Base-by-base conservation (phyloP, 1,140 invertebrate species). In the Pachypeltis micranthus region DNA sequence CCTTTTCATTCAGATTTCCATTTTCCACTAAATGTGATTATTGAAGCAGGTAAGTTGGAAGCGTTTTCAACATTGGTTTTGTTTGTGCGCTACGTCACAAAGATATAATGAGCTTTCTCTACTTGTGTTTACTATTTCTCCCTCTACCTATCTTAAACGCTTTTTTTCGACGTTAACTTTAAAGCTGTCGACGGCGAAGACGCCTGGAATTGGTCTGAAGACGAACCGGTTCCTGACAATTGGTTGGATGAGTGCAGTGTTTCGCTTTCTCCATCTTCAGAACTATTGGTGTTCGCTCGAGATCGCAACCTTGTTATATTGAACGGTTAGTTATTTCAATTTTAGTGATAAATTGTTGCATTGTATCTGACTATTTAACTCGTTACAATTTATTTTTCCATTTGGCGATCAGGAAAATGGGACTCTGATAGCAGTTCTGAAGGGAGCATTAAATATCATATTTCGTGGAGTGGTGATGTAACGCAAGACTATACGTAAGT, bases 181-280 rank as follows among this genome's bases (percentile, higher is more conserved):
- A n/a, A 21, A 59, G 57, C 12, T 51, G 16, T 44, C 14, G 3
- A 19, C 27, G 54, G 44, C 4, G 60, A 64, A 26, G 60, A 62
- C 23, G 44, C 59, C 31, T 67, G 66, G 66, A 61, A 62, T 62
- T 67, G 66, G 63, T 56, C 59, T 23, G 58, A 63, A 16, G 67
- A 65, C 14, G 64, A 65, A 4, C 16, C 44, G 1, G 19, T 2
- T 24, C 63, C 47, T 19, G 28, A 61, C 16, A 79, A 77, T 69
- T 91, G 88, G 88, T 72, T 91, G n/a, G 82, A 85, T 67, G 78
- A 81, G 29, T 83, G 86, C 70, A 71, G 80, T 56, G 74, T 88
- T 56, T 83, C 86, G n/a, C 69, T 87, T n/a, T 88, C 85, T 25
- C 85, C 85, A 24, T 83, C 83, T 61, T 82, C 82, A 44, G 88